Base-by-base conservation (phyloP, 2,113 vertebrate genomes). In the Corythaeola cristata region DNA sequence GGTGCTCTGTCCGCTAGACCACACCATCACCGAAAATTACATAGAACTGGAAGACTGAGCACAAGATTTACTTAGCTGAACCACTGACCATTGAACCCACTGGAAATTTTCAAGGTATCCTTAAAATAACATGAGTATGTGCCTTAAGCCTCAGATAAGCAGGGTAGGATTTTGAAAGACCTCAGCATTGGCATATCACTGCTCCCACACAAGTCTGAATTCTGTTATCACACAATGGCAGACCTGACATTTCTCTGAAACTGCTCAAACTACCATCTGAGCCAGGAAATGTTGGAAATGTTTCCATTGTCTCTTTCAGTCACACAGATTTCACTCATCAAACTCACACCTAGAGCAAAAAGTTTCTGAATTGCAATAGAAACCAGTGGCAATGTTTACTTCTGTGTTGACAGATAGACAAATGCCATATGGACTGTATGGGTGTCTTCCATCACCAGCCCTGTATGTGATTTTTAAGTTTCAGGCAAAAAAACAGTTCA, bases 341-440 rank as follows among this genome's bases (percentile, higher is more conserved):
- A 89, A 88, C 45, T 73, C 55, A 44, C 6, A 76, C 59, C 74
- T 79, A 58, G 60, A 74, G 81, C 47, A 88, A 50, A 89, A 88
- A 76, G 67, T 72, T 93, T 85, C 89, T 33, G 81, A 88, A 56
- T 24, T 7, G 78, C 91, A 73, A 41, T 1, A 93, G 85, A 69
- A 89, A 69, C 66, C 74, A 82, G 49, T 16, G 62, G 4, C 24
- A 82, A 89, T 78, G 80, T 94, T 96, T 95, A 87, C 81, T 96
- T 86, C 76, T 77, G 83, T 86, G 69, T 55, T 91, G 93, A 86
- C 68, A 93, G 89, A 81, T 4, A 94, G 80, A 89, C 58, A 92
- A 96, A 90, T 91, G 91, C 87, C 94, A 94, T 89, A 93, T 60
- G 89, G 94, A 24, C 87, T 85, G 52, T 44, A 96, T 49, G 87